Base-by-base conservation (phyloP, 1,140 invertebrate genomes). In the Drosophila pachea region DNA sequence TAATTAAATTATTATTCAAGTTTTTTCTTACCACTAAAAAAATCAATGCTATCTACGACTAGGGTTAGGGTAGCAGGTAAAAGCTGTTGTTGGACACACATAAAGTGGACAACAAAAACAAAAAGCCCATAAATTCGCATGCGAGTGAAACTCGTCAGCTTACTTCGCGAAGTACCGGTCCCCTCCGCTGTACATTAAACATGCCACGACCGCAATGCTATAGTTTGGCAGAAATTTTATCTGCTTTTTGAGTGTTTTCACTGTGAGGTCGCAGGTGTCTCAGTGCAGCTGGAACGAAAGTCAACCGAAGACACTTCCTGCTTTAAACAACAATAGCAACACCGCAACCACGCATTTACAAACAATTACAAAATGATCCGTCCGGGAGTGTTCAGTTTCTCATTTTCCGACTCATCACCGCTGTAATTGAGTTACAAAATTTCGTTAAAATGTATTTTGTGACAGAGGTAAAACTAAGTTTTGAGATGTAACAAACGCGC, bases 1-100 rank as follows among this genome's bases (percentile, higher is more conserved):
- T 71, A 86, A 84, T 86, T 70, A 74, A 79, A 76, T 79, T 76
- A 79, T 86, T 86, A 69, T 76, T 76, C 68, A 68, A 73, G 50
- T 36, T 58, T 16, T 43, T 14, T 43, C 40, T 36, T 49, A 32
- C 48, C 32, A 60, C 14, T 45, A 68, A 48, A 76, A 86, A 86
- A 86, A 86, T 84, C 79, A 84, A 84, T 84, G 62, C 63, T 61
- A 42, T 33, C 16, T 47, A 45, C 22, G 16, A 35, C 45, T 61
- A 29, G 9, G 5, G 9, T 8, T 9, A 6, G 33, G 14, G 8
- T 14, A 42, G 7, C 9, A 12, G 14, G 47, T 31, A 55, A 42
- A 60, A 49, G 58, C 68, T 60, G 58, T 49, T 68, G 70, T 43
- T 66, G 63, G 45, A 64, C 58, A 45, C 55, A 84, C 43, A 79